Conservation (phyloP, 2,113 vertebrate species). For the Dicerorhinus sumatrensis region DNA sequence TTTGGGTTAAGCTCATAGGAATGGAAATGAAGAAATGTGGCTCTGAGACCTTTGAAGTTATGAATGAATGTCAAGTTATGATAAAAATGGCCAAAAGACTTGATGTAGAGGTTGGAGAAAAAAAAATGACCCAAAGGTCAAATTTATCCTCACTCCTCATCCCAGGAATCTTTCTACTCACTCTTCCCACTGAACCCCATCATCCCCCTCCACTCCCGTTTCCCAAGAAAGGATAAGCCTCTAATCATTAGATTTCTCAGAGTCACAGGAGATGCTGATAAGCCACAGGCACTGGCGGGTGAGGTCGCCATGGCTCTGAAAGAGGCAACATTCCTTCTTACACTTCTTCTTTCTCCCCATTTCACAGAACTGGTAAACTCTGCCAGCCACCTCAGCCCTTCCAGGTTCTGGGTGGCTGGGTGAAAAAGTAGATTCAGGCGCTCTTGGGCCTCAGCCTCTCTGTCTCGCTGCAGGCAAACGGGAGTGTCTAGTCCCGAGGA, state of each 20-base stretch:
- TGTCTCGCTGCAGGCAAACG: neutral
- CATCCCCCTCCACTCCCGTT: no score
- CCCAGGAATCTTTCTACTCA: neutral
- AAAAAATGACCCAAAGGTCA: neutral
- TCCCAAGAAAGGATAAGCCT: neutral
- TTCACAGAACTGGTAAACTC: neutral
- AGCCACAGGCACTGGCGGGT: rapidly evolving
- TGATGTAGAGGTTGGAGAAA: neutral
- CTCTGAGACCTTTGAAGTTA: neutral
- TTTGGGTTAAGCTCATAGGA: neutral
- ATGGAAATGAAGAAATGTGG: neutral
- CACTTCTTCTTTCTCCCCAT: neutral
- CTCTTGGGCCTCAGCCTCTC: neutral
- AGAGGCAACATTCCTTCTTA: neutral
- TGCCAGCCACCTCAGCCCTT: rapidly evolving
- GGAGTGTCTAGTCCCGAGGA: neutral
- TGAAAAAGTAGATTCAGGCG: neutral
- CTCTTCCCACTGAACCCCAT: neutral
- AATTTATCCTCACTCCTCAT: neutral
- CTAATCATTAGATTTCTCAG: neutral
- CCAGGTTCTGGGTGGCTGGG: no score
- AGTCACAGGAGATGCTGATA: rapidly evolving
- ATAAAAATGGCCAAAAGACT: neutral
- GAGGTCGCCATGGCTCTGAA: rapidly evolving
- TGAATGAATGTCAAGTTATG: neutral